Evolutionary conservation across 1,140 invertebrate species (phyloP).

Genomic region (Venustaconcha ellipsiformis): DNA sequence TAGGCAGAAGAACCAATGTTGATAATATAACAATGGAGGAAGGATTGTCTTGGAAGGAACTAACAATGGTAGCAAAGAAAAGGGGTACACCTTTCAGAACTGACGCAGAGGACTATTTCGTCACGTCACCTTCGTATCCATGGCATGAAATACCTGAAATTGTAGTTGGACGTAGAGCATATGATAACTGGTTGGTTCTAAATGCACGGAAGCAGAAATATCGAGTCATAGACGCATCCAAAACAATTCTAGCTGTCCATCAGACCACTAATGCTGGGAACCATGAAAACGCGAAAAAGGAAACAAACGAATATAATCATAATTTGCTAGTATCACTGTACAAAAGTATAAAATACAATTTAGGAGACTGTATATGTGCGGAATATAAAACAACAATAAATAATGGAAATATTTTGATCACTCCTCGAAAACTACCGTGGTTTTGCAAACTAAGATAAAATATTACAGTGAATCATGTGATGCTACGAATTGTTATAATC

Average conservation of each 20-base stretch:
- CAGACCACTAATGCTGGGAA: conserved; percentile 51
- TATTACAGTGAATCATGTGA: too few relatives aligned
- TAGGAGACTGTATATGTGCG: conserved; percentile 7
- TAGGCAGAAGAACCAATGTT: conserved; percentile 43
- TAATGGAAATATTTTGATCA: too few relatives aligned
- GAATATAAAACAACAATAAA: too few relatives aligned
- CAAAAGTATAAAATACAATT: conserved; percentile 37
- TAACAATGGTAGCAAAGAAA: conserved; percentile 23
- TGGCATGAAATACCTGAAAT: conserved; percentile 50
- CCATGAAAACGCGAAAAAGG: conserved; percentile 35
- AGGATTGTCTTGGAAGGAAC: conserved; percentile 25
- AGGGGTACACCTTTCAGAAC: conserved; percentile 38
- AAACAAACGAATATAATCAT: conserved; percentile 38
- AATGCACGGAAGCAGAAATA: conserved; percentile 33
- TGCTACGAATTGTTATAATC: too few relatives aligned
- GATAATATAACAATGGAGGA: conserved; percentile 34
- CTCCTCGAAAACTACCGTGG: too few relatives aligned
- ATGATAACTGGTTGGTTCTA: conserved; percentile 53
- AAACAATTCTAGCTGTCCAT: conserved; percentile 48
- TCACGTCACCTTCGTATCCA: conserved; percentile 39
- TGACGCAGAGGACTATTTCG: conserved; percentile 52
- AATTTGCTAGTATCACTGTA: conserved; percentile 30
- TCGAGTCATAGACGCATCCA: conserved; percentile 42
- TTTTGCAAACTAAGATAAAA: too few relatives aligned
- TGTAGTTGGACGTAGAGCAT: conserved; percentile 47